phyloP scores from a whole-genome alignment of 2,797 vertebrate species.

The Cryptoprocta ferox region DNA sequence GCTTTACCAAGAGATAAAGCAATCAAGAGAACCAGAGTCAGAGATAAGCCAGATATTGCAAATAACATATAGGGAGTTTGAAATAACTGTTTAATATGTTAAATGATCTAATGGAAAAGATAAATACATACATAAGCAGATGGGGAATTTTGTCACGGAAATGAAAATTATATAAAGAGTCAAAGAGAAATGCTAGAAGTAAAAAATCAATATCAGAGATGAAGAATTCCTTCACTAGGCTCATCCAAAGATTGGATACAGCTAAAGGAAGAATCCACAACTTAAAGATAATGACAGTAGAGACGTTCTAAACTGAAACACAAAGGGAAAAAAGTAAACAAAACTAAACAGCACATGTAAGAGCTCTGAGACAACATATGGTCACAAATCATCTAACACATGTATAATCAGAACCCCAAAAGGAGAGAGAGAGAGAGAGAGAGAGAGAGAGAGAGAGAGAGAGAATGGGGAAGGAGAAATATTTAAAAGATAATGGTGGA shows the following conservation, averaged over 20 bases:
- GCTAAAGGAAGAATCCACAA: slow-evolving; percentile 29
- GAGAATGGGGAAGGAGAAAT: not conserved
- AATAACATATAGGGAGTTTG: not conserved
- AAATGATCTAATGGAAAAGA: slow-evolving; percentile 10
- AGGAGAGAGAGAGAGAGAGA: not conserved
- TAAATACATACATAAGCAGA: not conserved
- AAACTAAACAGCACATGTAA: not conserved
- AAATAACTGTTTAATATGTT: slow-evolving; percentile 19
- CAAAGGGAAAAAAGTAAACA: not conserved
- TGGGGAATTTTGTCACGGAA: not conserved
- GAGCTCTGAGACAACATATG: slow-evolving; percentile 13
- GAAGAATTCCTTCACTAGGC: not conserved
- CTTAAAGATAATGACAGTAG: not conserved
- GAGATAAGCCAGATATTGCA: not conserved
- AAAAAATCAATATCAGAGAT: not conserved
- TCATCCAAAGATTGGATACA: not conserved
- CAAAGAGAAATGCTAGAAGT: slow-evolving; percentile 14
- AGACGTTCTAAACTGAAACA: not conserved
- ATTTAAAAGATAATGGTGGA: not conserved
- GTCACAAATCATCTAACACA: not conserved
- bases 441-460: not conserved
- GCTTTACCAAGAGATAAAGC: slow-evolving; percentile 24
- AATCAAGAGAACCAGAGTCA: slow-evolving; percentile 7
- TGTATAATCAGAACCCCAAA: not conserved
- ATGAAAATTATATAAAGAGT: not conserved